Percentiles rank a stretch among this genome's conserved stretches.
Conservation (phyloP, 2,797 vertebrate species). For the Takifugu ocellatus region DNA sequence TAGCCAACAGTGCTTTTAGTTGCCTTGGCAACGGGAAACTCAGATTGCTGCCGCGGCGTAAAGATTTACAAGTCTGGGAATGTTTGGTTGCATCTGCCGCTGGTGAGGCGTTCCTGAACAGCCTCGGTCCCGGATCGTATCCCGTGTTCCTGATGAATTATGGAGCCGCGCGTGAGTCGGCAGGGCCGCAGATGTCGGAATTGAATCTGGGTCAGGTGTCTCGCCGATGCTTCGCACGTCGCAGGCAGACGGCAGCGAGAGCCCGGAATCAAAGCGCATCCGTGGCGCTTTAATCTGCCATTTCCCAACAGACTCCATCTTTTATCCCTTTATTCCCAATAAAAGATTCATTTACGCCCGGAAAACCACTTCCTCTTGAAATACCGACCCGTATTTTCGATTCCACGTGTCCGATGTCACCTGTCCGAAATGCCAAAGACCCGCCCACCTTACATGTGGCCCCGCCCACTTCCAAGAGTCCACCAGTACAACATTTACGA, state of each 20-base stretch:
- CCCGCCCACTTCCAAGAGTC: not conserved
- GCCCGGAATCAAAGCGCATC: constrained; percentile 1
- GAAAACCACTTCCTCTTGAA: no score
- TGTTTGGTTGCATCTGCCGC: no score
- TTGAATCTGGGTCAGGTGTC: constrained; percentile 60
- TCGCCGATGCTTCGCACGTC: constrained; percentile 18
- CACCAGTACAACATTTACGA: not conserved
- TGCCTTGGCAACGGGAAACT: constrained; percentile 5
- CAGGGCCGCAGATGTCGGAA: constrained; percentile 51
- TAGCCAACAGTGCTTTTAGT: not conserved
- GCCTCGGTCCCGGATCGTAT: no score
- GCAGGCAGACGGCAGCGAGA: no score
- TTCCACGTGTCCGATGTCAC: not conserved
- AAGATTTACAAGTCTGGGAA: no score
- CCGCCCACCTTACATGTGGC: constrained; percentile 16
- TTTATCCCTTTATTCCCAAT: no score
- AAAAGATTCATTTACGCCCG: not conserved
- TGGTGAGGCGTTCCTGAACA: not conserved
- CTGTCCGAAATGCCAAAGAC: constrained; percentile 12
- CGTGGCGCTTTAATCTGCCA: constrained; percentile 9
- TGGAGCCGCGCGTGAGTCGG: constrained; percentile 13
- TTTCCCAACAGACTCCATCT: not conserved
- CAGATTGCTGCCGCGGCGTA: no score
- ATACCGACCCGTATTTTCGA: no score
- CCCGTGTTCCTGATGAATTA: constrained; percentile 30